These are phyloP conservation scores for Scolopax mira DNA, from an alignment of 2,113 vertebrate genomes.

Conservation along the genomic window DNA sequence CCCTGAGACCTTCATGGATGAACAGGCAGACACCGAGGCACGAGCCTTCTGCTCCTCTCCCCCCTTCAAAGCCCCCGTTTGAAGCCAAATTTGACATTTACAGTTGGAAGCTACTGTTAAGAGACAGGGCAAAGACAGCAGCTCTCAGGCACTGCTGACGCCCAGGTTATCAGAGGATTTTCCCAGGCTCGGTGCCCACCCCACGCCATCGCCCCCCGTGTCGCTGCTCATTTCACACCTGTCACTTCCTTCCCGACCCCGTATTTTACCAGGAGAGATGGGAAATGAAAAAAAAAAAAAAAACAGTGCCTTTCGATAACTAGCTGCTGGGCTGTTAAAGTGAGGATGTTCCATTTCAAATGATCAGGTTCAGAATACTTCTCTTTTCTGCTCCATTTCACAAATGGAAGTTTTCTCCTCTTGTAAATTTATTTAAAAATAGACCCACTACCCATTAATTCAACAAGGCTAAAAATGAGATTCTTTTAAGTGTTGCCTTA, in stretches of 20 bases:
- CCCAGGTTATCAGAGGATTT: neutral
- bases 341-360: neutral
- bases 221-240: neutral
- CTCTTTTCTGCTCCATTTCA: neutral
- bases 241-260: neutral
- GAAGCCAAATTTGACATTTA: neutral
- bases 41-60: neutral
- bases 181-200: neutral
- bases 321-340: neutral
- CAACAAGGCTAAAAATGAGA: neutral
- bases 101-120: neutral
- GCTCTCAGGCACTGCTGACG: neutral
- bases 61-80: neutral
- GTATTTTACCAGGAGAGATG: neutral
- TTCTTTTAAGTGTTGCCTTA: slow-evolving; percentile 31
- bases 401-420: neutral
- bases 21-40: accelerated
- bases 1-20: neutral
- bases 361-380: neutral
- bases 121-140: neutral
- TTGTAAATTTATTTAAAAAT: slow-evolving; percentile 6
- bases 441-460: neutral
- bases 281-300: neutral
- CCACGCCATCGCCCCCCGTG: accelerated
- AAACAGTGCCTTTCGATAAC: neutral